phyloP scores from a whole-genome alignment of 2,113 vertebrate species.

The Myxocyprinus asiaticus region DNA sequence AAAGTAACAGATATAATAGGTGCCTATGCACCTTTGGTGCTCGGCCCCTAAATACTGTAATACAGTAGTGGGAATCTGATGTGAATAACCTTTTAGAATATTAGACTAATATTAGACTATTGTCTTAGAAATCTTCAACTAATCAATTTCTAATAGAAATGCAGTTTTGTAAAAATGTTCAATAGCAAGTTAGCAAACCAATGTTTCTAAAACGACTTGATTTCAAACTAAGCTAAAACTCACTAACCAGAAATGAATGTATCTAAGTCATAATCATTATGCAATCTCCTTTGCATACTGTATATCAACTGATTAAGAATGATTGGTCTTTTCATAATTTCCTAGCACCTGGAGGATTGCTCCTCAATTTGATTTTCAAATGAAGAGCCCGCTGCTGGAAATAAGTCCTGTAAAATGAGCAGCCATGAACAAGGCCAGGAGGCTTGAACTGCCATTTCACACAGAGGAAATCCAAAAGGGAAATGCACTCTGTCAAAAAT shows the following conservation, averaged over 20 bases:
- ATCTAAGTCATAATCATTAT: slow-evolving; percentile 12
- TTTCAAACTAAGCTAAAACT: neutral
- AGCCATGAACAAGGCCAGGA: slow-evolving; percentile 26
- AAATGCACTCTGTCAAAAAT: neutral
- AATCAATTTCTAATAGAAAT: too few species aligned
- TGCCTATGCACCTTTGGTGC: too few species aligned
- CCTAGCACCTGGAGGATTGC: slow-evolving; percentile 31
- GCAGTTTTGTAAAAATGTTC: too few species aligned
- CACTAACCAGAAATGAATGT: neutral
- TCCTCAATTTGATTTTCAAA: slow-evolving; percentile 67
- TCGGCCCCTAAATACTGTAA: too few species aligned
- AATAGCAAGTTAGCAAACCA: too few species aligned
- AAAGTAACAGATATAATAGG: too few species aligned
- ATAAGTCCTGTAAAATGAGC: slow-evolving; percentile 53
- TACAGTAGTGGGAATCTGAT: too few species aligned
- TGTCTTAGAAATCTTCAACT: too few species aligned
- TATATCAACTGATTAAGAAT: slow-evolving; percentile 60
- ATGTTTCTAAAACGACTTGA: too few species aligned
- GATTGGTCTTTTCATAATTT: slow-evolving; percentile 57
- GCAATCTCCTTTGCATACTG: slow-evolving; percentile 22
- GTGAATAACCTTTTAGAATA: too few species aligned
- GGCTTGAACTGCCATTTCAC: slow-evolving; percentile 17
- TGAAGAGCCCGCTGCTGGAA: slow-evolving; percentile 48
- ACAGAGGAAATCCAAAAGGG: neutral
- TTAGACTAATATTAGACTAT: too few species aligned